Percentiles rank a stretch among this genome's conserved stretches.
Conservation (phyloP, 2,113 vertebrate species). For the Menidia beryllina region DNA sequence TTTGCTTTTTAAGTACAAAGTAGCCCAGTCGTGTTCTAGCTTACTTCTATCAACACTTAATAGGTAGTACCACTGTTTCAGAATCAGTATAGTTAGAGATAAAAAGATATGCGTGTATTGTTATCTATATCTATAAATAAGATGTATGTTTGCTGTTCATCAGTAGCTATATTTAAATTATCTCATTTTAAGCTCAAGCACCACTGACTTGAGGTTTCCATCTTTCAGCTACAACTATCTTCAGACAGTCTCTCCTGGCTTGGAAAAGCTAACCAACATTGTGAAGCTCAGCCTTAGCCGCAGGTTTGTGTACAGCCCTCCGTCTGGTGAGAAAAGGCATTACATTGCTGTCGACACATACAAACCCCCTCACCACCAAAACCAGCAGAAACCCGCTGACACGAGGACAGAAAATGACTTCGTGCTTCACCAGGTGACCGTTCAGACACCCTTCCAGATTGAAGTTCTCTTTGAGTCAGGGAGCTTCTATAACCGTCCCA, state of each 20-base stretch:
- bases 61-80: conserved; percentile 24
- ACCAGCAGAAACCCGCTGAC: conserved; percentile 74
- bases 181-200: background rate
- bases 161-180: background rate
- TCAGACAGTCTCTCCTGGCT: conserved; percentile 83
- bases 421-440: conserved; percentile 92
- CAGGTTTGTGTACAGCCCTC: conserved; percentile 84
- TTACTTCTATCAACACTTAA: conserved; percentile 15
- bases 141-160: conserved; percentile 8
- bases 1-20: background rate
- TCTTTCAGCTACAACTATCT: conserved; percentile 89
- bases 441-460: conserved; percentile 85
- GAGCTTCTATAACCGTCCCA: conserved; percentile 78
- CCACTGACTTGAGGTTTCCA: conserved; percentile 10
- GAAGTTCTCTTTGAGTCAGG: conserved; percentile 92
- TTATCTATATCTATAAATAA: conserved; percentile 12
- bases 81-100: conserved; percentile 20
- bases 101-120: conserved; percentile 3
- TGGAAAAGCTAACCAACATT: conserved; percentile 89
- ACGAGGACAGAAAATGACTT: conserved; percentile 81
- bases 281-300: conserved; percentile 87
- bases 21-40: conserved; percentile 13
- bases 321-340: conserved; percentile 81
- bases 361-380: conserved; percentile 76
- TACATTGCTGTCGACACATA: conserved; percentile 84